phyloP scores from a whole-genome alignment of 2,888 invertebrate genomes.

The Cephus sareptanus region DNA sequence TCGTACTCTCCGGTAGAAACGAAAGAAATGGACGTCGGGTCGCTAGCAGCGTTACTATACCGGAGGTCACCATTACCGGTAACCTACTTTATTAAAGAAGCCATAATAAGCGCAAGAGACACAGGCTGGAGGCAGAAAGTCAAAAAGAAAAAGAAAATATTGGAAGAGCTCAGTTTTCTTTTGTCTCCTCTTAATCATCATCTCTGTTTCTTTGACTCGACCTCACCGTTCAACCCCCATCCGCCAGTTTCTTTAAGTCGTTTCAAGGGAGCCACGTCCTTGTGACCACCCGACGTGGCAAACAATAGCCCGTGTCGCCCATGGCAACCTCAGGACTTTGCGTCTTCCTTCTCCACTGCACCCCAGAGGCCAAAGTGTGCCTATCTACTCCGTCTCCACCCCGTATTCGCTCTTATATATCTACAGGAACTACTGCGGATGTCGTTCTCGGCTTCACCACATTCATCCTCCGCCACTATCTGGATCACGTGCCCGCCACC shows the following conservation, averaged over 20 bases:
- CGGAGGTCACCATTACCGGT: neutral
- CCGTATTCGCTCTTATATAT: neutral
- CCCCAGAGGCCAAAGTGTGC: slow-evolving; percentile 28
- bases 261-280: slow-evolving; percentile 1
- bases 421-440: neutral
- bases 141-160: neutral
- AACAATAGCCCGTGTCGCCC: slow-evolving; percentile 31
- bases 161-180: slow-evolving; percentile 5
- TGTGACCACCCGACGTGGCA: slow-evolving; percentile 5
- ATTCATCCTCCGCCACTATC: neutral
- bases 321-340: slow-evolving; percentile 26
- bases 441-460: neutral
- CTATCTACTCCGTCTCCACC: slow-evolving; percentile 7
- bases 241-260: slow-evolving; percentile 5
- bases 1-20: neutral
- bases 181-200: slow-evolving; percentile 38
- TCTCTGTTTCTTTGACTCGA: slow-evolving; percentile 26
- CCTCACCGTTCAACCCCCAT: slow-evolving; percentile 5
- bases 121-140: neutral
- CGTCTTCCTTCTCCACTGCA: slow-evolving; percentile 26
- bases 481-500: neutral
- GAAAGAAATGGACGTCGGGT: neutral
- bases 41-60: neutral
- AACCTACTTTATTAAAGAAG: slow-evolving; percentile 20
- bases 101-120: neutral